Evolutionary conservation across 2,797 vertebrate genomes (phyloP).

Genomic region (Parotocinclus haroldoi): DNA sequence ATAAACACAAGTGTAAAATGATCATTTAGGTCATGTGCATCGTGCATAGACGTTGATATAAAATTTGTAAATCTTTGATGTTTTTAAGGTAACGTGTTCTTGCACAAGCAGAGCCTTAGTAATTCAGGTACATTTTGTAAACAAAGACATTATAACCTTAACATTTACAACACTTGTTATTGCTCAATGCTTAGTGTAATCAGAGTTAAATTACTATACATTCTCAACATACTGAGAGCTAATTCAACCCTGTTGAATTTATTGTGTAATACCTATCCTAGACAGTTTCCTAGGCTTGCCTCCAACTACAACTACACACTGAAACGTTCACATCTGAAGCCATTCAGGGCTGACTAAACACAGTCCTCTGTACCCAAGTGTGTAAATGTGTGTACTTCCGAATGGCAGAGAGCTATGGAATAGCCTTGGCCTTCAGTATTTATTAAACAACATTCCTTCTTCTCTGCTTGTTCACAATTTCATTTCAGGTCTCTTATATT

Average conservation of each 20-base stretch:
- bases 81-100: too few relatives aligned
- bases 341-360: conserved; percentile 20
- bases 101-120: too few relatives aligned
- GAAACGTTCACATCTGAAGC: conserved; percentile 42
- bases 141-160: neutral
- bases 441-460: conserved; percentile 60
- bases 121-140: too few relatives aligned
- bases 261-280: conserved; percentile 31
- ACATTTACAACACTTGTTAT: neutral
- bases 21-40: too few relatives aligned
- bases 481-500: conserved; percentile 25
- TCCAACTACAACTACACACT: conserved; percentile 33
- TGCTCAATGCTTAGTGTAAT: conserved; percentile 3
- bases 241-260: conserved; percentile 13
- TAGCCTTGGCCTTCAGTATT: conserved; percentile 38
- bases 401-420: conserved; percentile 48
- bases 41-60: too few relatives aligned
- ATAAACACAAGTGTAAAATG: too few relatives aligned
- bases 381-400: conserved; percentile 20
- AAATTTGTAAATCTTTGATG: too few relatives aligned
- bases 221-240: neutral
- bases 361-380: neutral
- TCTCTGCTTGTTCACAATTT: conserved; percentile 52
- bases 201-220: conserved; percentile 1
- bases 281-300: conserved; percentile 18